Conservation (phyloP, 2,113 vertebrate genomes). For the Rana temporaria region DNA sequence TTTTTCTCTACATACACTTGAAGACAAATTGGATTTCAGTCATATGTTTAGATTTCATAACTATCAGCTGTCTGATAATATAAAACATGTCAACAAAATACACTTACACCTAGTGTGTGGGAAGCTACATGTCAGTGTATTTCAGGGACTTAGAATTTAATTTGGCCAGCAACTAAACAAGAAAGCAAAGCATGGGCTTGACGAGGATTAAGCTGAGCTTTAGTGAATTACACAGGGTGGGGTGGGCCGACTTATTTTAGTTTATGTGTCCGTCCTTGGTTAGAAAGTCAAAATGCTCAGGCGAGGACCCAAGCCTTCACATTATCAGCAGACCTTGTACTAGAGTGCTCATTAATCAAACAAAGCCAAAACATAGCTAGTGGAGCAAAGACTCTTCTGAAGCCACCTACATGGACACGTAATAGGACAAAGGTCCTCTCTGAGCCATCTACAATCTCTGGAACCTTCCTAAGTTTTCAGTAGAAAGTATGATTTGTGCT, state of each 20-base stretch:
- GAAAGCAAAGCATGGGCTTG: neutral
- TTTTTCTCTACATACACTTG: too few species aligned
- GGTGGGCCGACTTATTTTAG: neutral
- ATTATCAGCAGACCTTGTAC: constrained; percentile 1
- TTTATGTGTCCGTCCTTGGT: constrained; percentile 8
- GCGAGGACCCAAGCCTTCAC: neutral
- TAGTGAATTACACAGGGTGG: constrained; percentile 8
- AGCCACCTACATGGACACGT: neutral
- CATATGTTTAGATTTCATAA: too few species aligned
- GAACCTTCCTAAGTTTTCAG: too few species aligned
- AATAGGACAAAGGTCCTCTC: too few species aligned
- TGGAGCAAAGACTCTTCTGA: neutral
- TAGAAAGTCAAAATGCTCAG: neutral
- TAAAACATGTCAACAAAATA: too few species aligned
- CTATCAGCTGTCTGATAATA: too few species aligned
- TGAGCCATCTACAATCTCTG: too few species aligned
- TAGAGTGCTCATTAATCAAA: neutral
- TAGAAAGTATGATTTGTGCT: too few species aligned
- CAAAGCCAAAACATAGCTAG: neutral
- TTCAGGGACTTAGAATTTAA: neutral
- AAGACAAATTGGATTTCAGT: too few species aligned
- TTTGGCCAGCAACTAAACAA: neutral
- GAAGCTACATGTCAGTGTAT: too few species aligned
- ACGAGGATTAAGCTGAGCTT: constrained; percentile 12
- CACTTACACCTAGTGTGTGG: too few species aligned